Conservation (phyloP, 2,797 vertebrate genomes). For the Esox lucius region DNA sequence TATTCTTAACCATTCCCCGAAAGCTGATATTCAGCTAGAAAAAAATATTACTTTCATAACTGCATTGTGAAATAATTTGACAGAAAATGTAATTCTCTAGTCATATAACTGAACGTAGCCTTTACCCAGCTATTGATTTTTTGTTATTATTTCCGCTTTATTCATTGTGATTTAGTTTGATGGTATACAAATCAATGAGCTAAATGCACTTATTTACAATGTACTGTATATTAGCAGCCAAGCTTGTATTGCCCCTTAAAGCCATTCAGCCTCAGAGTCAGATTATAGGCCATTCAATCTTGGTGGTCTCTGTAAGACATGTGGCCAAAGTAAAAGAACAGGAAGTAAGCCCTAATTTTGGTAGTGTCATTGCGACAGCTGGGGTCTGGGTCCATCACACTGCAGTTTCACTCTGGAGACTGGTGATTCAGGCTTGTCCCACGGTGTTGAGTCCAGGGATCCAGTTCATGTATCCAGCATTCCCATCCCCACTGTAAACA, state of each 20-base stretch:
- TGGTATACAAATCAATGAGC: neutral
- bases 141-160: neutral
- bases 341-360: constrained; percentile 16
- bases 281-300: neutral
- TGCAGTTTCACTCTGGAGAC: constrained; percentile 34
- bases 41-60: neutral
- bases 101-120: neutral
- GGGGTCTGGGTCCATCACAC: constrained; percentile 23
- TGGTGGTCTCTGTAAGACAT: neutral
- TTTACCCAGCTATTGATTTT: neutral
- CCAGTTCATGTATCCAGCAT: constrained; percentile 36
- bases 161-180: constrained; percentile 5
- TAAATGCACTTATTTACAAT: neutral
- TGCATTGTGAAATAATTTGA: neutral
- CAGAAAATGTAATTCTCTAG: neutral
- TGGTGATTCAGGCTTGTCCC: constrained; percentile 22
- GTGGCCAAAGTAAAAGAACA: neutral
- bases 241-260: no score
- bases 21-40: neutral
- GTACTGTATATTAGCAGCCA: neutral
- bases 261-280: neutral
- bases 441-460: constrained; percentile 22
- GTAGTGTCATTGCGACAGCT: constrained; percentile 37
- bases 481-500: constrained; percentile 39
- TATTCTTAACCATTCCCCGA: neutral